Percentiles rank a stretch among this genome's conserved stretches.
Evolutionary conservation across 2,888 invertebrate genomes (phyloP).

Genomic region (Polymixis lichenea): DNA sequence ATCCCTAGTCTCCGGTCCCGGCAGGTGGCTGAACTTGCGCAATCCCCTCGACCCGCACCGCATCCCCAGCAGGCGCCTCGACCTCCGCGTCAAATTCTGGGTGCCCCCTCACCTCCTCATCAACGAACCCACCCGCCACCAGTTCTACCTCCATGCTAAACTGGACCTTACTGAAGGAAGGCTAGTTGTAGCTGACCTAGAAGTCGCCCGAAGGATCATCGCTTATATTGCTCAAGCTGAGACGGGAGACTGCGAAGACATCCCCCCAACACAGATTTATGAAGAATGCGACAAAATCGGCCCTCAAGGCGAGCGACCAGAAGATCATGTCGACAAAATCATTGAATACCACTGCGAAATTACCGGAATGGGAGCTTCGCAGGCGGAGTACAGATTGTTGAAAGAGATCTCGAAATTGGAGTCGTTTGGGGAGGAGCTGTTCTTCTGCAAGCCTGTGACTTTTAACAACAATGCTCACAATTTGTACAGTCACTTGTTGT

Average conservation of each 20-base stretch:
- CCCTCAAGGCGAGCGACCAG: conserved; percentile 91
- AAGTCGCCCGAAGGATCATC: conserved; percentile 92
- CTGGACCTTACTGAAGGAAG: conserved; percentile 94
- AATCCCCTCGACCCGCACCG: conserved; percentile 95
- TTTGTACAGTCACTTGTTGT: conserved; percentile 93
- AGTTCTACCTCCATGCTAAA: conserved; percentile 96
- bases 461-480: conserved; percentile 93
- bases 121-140: conserved; percentile 96
- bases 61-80: conserved; percentile 92
- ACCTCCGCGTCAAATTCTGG: conserved; percentile 96
- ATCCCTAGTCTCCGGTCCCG: conserved; percentile 91
- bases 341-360: conserved; percentile 92
- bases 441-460: conserved; percentile 92
- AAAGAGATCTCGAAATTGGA: conserved; percentile 95
- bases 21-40: conserved; percentile 96
- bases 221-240: conserved; percentile 95
- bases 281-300: conserved; percentile 92
- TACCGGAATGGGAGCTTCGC: conserved; percentile 92
- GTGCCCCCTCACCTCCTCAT: conserved; percentile 96
- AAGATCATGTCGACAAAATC: conserved; percentile 91
- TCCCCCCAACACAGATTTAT: conserved; percentile 91
- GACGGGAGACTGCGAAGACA: conserved; percentile 92
- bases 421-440: conserved; percentile 96
- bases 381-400: conserved; percentile 95
- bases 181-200: conserved; percentile 93